Evolutionary conservation across 2,797 vertebrate genomes (phyloP), one percentile per base, ranked within the genome.

Genomic region (Knipowitschia caucasica): DNA sequence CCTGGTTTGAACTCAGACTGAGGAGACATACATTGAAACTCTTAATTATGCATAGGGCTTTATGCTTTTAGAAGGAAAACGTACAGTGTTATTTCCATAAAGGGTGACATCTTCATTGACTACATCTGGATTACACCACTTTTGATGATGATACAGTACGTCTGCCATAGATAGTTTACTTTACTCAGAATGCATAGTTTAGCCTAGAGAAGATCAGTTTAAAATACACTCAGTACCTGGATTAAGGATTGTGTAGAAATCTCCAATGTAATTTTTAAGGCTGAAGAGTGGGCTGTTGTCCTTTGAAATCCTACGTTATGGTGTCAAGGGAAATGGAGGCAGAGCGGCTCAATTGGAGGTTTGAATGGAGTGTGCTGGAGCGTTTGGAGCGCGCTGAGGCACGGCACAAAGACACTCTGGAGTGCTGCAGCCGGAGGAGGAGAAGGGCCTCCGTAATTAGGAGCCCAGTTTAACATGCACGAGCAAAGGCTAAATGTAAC

Each of bases 31-130:
- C 73, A 75, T 47, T 59, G 53, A 39, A 70, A 47, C 23, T 42
- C 59, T 81, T 56, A 80, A 71, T 78, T 73, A 77, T 75, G 69
- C 78, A 80, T 75, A 64, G 63, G 70, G 59, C 45, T 68, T 69
- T 49, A 65, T 68, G 71, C 54, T 71, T 73, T 71, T 39, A 56
- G 55, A 68, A 47, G 55, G 62, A 74, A 77, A 67, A 49, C 67
- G 69, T 60, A 50, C 71, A 64, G 68, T 50, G 69, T 69, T 80
- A 74, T 80, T 77, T 77, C 64, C 40, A 67, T 72, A 56, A 61
- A 69, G 71, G 61, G 66, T 76, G 81, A 77, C 81, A 77, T 71
- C 71, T 71, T 82, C 64, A 36, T 35, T 15, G 20, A 49, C 67
- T 63, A 62, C 57, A 78, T 62, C 59, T 64, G 61, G 35, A 63